These are phyloP conservation scores for Spodoptera litura DNA, from an alignment of 1,140 invertebrate genomes.

Conservation along the genomic window DNA sequence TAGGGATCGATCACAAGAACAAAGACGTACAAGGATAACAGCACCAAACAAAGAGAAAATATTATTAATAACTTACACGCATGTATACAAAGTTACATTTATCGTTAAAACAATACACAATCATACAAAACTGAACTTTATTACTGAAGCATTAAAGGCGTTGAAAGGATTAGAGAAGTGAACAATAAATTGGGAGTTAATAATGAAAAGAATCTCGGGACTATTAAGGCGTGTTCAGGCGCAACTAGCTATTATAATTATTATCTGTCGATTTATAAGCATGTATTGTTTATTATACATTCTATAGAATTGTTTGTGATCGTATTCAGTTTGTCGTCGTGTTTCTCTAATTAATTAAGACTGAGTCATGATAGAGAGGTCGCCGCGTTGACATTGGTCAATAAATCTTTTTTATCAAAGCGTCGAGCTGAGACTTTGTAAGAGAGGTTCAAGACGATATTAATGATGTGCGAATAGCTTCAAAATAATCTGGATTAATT, in stretches of 20 bases:
- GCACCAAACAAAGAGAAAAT: conserved; percentile 63
- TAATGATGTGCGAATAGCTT: conserved; percentile 19
- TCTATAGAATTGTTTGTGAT: conserved; percentile 4
- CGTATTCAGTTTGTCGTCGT: conserved; percentile 11
- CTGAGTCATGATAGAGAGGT: conserved; percentile 13
- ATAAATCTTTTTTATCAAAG: conserved; percentile 33
- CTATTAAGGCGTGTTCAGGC: conserved; percentile 58
- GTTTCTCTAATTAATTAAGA: conserved; percentile 23
- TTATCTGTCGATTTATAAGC: conserved; percentile 32
- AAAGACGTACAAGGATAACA: conserved; percentile 65
- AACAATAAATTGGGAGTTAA: conserved; percentile 58
- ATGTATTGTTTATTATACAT: conserved; percentile 32
- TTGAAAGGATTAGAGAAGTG: conserved; percentile 4
- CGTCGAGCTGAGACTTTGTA: not conserved
- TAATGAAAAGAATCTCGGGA: conserved; percentile 75
- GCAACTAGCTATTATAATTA: conserved; percentile 36
- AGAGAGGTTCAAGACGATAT: not conserved
- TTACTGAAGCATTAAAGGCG: conserved; percentile 49
- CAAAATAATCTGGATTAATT: conserved; percentile 15
- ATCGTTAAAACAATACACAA: not conserved
- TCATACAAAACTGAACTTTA: conserved; percentile 4
- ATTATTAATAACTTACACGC: conserved; percentile 70
- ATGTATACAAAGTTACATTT: conserved; percentile 53
- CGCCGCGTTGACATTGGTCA: not conserved
- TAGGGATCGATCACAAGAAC: conserved; percentile 53